These are phyloP conservation scores for Muscina levida DNA, from an alignment of 2,888 invertebrate genomes.

Conservation along the genomic window DNA sequence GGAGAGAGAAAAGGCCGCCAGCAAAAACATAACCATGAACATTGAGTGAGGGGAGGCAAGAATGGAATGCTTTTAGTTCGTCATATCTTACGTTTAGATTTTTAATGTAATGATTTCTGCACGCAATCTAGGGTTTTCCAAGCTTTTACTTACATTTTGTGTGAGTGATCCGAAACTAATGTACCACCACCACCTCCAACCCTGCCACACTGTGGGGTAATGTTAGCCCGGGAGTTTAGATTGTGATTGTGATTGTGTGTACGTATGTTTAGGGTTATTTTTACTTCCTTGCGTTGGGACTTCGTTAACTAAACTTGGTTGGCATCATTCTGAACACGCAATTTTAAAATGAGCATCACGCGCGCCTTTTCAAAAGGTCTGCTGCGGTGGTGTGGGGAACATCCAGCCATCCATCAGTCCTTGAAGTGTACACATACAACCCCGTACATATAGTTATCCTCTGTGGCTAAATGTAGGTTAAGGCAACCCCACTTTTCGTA, in stretches of 20 bases:
- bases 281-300: neutral
- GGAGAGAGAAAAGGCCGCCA: neutral
- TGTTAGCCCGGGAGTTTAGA: neutral
- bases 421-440: neutral
- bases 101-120: conserved; percentile 60
- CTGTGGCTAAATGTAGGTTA: conserved; percentile 43
- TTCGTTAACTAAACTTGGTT: conserved; percentile 30
- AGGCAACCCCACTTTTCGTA: conserved; percentile 26
- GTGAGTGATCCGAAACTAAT: conserved; percentile 39
- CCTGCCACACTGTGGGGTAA: conserved; percentile 2
- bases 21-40: too few species aligned
- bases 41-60: neutral
- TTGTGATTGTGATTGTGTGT: conserved; percentile 19
- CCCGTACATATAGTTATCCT: neutral
- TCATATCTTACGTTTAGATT: conserved; percentile 24
- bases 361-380: conserved; percentile 60
- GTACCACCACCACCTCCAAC: conserved; percentile 22
- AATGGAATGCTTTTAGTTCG: conserved; percentile 36
- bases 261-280: conserved; percentile 22
- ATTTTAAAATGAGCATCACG: conserved; percentile 75
- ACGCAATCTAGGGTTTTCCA: conserved; percentile 57
- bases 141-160: conserved; percentile 40
- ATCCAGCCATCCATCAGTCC: conserved; percentile 10
- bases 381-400: neutral
- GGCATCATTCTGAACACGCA: conserved; percentile 70